Conservation (phyloP, 2,888 invertebrate species). For the Xanthorhoe spadicearia region DNA sequence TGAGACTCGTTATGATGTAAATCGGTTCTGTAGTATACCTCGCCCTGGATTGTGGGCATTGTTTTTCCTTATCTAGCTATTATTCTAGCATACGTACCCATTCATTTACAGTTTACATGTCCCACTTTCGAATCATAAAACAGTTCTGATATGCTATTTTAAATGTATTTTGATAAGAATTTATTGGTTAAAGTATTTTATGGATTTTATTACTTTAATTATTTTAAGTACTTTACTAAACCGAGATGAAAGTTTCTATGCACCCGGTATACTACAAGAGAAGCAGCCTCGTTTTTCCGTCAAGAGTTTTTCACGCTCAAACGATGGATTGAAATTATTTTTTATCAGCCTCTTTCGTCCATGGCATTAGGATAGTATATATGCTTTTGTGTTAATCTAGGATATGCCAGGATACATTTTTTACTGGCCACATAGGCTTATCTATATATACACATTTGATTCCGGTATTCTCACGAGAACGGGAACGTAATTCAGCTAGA, state of each 20-base stretch:
- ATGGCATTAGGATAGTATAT: too few species aligned
- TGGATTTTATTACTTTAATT: not conserved
- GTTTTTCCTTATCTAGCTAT: constrained; percentile 70
- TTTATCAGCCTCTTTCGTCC: too few species aligned
- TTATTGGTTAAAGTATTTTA: constrained; percentile 17
- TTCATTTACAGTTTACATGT: constrained; percentile 69
- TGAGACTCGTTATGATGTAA: constrained; percentile 7
- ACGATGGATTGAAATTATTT: too few species aligned
- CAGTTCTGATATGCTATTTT: constrained; percentile 35
- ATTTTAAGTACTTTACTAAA: too few species aligned
- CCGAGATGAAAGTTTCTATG: too few species aligned
- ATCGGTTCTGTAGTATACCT: constrained; percentile 49
- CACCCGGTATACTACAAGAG: not conserved
- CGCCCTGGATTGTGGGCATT: constrained; percentile 64
- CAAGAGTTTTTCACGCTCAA: too few species aligned
- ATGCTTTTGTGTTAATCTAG: too few species aligned
- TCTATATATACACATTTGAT: too few species aligned
- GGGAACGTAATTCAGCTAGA: too few species aligned
- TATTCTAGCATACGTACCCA: constrained; percentile 59
- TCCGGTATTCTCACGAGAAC: too few species aligned
- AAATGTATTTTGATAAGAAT: constrained; percentile 32
- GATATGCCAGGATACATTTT: too few species aligned
- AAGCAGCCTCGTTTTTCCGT: not conserved
- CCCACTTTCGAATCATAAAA: constrained; percentile 65
- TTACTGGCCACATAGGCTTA: too few species aligned